Base-by-base conservation (phyloP, 1,140 invertebrate genomes). In the Leptinotarsa undecemlineata region DNA sequence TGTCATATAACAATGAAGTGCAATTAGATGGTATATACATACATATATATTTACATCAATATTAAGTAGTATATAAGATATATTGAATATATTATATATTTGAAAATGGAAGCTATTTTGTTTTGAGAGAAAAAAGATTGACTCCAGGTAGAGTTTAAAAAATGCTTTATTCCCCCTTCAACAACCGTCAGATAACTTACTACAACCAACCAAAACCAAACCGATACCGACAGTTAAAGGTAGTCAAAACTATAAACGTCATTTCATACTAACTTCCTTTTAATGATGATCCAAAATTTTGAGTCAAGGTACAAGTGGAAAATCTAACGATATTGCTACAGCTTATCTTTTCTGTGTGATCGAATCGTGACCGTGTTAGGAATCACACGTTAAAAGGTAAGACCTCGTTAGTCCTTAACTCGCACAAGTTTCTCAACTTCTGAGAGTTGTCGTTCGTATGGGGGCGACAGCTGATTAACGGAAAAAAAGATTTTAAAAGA, bases 111-210 rank as follows among this genome's bases (percentile, higher is more conserved):
- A 85, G 84, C 82, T 85, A 85, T 83, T 84, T 84, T 85, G 80
- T 83, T 85, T 42, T 76, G 88, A 88, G 88, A 88, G 88, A 88
- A 87, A 88, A 87, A 88, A 88, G 88, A 88, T 88, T 88, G 88
- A 88, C 85, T 88, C 87, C 80, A 83, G 83, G 81, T 84, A 85
- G 82, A 85, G 83, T 86, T 84, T 81, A 82, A 82, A 57, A 78
- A 78, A 76, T 70, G 61, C 80, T 82, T 82, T 79, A 80, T 79
- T 78, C 82, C 84, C 82, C 77, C 78, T 81, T 85, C 83, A 85
- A 83, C 83, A 84, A 84, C 81, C 84, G 82, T 83, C 81, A 84
- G 77, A 81, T 75, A 82, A 77, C 76, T 57, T 57, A 19, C 51
- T 77, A 82, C 82, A 85, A 85, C 82, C 81, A 83, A 85, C 84